Base-by-base conservation (phyloP, 2,797 vertebrate species). In the Coregonus suidteri region DNA sequence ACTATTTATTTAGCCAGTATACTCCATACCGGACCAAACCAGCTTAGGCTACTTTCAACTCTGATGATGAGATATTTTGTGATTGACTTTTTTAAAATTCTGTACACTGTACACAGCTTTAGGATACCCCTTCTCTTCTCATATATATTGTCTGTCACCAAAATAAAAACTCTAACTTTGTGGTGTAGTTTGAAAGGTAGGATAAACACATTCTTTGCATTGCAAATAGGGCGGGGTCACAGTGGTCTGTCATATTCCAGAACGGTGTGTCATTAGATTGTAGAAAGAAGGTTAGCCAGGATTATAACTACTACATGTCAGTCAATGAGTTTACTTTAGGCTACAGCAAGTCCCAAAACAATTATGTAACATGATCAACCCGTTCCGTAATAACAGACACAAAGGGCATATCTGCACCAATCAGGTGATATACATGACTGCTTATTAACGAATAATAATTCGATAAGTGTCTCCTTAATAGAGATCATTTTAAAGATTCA, bases 331-430 rank as follows among this genome's bases (percentile, higher is more conserved):
- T 93, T 92, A 93, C 71, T 3, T 13, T 13, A 47, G 41, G 41
- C 9, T 47, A 47, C 41, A 65, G 76, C 81, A 67, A 77, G 84
- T 82, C 85, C 83, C 80, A 90, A 89, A 88, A 87, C 89, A 87
- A 86, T 93, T 91, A 92, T 84, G 86, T 91, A 92, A 92, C 84
- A 30, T 84, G 86, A 89, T 84, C 87, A 83, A 90, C 87, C 84
- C 79, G 41, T 85, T 77, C 75, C 59, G 70, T 81, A 86, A 85
- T 47, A 47, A 2, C 84, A 86, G 81, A 83, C 73, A 74, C 72
- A 85, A 79, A 90, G 83, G 77, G 76, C 64, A 81, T 3, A 59
- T 65, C 76, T 72, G 5, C 15, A 59, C 74, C 76, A 73, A 52
- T 70, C 74, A 53, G 73, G 6, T 67, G 75, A 78, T 80, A 52